Conservation (phyloP, 2,888 invertebrate species). For the Trichogramma evanescens region DNA sequence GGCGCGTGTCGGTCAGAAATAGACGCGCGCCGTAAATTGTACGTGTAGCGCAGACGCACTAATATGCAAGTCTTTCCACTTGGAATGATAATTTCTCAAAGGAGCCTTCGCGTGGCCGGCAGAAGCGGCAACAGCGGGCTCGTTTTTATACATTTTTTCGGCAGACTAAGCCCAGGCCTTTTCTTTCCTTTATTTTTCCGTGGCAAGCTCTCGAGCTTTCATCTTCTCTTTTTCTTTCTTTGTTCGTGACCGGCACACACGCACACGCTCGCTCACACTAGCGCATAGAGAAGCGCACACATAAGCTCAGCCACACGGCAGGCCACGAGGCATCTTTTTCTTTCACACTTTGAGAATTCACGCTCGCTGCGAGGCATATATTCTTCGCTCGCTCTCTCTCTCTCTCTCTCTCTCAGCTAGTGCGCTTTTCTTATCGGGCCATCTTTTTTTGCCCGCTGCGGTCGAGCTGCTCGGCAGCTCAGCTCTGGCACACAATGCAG, state of each 20-base stretch:
- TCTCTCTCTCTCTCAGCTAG: no score
- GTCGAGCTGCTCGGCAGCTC: no score
- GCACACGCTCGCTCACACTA: background rate
- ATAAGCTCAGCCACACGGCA: no score
- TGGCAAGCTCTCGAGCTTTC: constrained; percentile 8
- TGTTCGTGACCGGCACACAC: background rate
- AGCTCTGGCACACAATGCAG: no score
- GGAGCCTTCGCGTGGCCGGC: constrained; percentile 24
- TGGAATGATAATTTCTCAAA: constrained; percentile 43
- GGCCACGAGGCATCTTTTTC: no score
- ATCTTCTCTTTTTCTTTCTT: background rate
- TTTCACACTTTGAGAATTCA: no score
- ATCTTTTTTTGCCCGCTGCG: no score
- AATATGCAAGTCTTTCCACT: constrained; percentile 40
- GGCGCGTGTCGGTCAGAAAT: constrained; percentile 8
- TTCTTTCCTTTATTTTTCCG: constrained; percentile 17
- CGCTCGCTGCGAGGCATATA: no score
- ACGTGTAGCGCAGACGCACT: constrained; percentile 5
- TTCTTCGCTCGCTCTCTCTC: no score
- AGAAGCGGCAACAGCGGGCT: no score
- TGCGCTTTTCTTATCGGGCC: no score
- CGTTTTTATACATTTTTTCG: constrained; percentile 16
- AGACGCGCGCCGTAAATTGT: background rate
- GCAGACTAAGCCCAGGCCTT: constrained; percentile 16
- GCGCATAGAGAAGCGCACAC: background rate